Evolutionary conservation across 2,888 invertebrate genomes (phyloP).

Genomic region (Amblyjoppa proteus): DNA sequence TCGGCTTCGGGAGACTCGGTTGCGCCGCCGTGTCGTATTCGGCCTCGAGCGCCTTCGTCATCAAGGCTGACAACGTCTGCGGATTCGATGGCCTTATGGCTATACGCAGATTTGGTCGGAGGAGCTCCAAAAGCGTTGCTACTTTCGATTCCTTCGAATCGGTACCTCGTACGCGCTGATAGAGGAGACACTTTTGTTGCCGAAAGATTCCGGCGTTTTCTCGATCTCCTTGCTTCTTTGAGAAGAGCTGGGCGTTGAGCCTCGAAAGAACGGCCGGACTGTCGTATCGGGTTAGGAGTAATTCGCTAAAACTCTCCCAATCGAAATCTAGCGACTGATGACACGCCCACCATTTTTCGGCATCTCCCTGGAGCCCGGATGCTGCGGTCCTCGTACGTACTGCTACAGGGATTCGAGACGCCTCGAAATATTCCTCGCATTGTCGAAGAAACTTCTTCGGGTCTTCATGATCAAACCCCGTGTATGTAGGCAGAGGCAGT

Average conservation of each 20-base stretch:
- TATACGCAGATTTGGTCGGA: background rate
- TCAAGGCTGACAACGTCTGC: background rate
- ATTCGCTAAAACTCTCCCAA: background rate
- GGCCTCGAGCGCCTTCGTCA: background rate
- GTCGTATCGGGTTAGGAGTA: background rate
- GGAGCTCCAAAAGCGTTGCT: background rate
- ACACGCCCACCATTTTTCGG: background rate
- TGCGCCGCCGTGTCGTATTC: background rate
- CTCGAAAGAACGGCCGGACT: conserved; percentile 2
- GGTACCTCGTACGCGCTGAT: background rate
- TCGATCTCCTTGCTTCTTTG: background rate
- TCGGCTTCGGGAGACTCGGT: background rate
- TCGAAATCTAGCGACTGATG: background rate
- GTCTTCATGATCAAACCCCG: background rate
- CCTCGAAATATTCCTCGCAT: background rate
- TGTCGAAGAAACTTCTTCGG: background rate
- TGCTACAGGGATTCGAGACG: background rate
- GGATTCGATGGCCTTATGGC: background rate
- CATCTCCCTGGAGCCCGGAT: background rate
- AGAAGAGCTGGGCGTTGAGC: background rate
- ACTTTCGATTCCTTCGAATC: background rate
- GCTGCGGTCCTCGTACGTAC: background rate
- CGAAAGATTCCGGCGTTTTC: background rate
- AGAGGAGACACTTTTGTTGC: background rate
- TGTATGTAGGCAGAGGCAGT: background rate